Evolutionary conservation across 2,113 vertebrate genomes (phyloP), one percentile per base, ranked within the genome.

Genomic region (Phalacrocorax carbo): DNA sequence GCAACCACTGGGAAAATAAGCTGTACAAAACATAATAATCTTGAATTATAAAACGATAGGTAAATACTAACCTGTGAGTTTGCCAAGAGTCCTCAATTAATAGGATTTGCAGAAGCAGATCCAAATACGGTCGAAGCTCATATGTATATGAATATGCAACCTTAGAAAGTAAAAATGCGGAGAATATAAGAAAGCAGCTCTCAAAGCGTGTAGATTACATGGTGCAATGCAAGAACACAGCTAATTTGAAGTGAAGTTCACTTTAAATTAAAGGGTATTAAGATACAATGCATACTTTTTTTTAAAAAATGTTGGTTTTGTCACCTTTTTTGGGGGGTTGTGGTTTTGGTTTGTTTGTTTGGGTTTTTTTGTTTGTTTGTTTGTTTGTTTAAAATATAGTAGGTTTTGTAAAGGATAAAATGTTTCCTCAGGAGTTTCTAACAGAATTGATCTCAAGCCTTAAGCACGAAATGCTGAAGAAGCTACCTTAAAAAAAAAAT

Each of bases 81-180:
- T 99, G 99, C 99, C 99, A 99, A 40, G 99, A 99, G 96, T 99
- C 99, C 95, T 99, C 99, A 92, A 99, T 99, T 96, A 99, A 98
- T 85, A 99, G 97, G 93, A 99, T 99, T 97, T 99, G 99, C 90
- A 99, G 98, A 97, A 99, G 99, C 95, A 99, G 98, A 98, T 99
- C 99, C 98, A 99, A 98, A 76, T 99, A 99, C 97, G 99, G 99
- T 97, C 99, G 99, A 97, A 99, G 98, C 97, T 99, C 99, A 0
- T 99, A 99, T 4, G 99, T 99, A 68, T 99, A 99, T 44, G 99
- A 99, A 98, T 99, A 99, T 6, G 99, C 99, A 98, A 99, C 99
- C 99, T 99, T 96, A 86, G 82, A 96, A 96, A 62, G 51, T 72
- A 71, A 92, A 96, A 71, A 86, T 7, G 40, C 18, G 83, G 54